Base-by-base conservation (phyloP, 2,113 vertebrate genomes). In the Cisticola juncidis region DNA sequence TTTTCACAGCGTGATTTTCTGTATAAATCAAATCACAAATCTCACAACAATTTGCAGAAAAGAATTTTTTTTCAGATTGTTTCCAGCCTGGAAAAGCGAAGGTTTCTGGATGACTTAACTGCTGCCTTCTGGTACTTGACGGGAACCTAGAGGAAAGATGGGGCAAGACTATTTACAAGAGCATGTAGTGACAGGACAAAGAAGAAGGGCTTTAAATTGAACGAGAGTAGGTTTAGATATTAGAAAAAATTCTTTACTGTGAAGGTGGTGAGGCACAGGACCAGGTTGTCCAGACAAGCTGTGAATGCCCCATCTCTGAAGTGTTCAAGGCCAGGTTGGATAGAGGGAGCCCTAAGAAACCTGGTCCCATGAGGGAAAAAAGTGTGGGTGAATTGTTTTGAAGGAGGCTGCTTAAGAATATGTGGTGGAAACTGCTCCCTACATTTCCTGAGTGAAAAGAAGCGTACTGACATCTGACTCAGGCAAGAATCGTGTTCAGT, bases 61-160 rank as follows among this genome's bases (percentile, higher is more conserved):
- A 74, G 0, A 10, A 0, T 0, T 60, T 31, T 65, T 65, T 72
- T 56, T 6, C 16, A 2, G 3, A 0, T 14, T 33, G 26, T 81
- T 53, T 36, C 22, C 29, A 68, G 74, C 22, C 22, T 61, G 26
- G 22, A 33, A 40, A 60, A 45, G 21, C 42, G 57, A 38, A 14
- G 25, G 53, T 18, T 53, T 28, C 14, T 38, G 14, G 10, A 45
- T 42, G 47, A 36, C 26, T 29, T 31, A 16, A 29, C 17, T 66
- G 21, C 31, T 13, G 58, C n/a, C 22, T 53, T 54, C 18, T 1
- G 2, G 29, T 48, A 35, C 28, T 33, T 26, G 51, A 79, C 35
- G 12, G 31, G 45, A 60, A 24, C 18, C 13, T 8, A 13, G 9
- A 45, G 20, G 29, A 66, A 61, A 73, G 18, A 48, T 23, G 14